Conservation (phyloP, 2,797 vertebrate species). For the Florisuga fusca region DNA sequence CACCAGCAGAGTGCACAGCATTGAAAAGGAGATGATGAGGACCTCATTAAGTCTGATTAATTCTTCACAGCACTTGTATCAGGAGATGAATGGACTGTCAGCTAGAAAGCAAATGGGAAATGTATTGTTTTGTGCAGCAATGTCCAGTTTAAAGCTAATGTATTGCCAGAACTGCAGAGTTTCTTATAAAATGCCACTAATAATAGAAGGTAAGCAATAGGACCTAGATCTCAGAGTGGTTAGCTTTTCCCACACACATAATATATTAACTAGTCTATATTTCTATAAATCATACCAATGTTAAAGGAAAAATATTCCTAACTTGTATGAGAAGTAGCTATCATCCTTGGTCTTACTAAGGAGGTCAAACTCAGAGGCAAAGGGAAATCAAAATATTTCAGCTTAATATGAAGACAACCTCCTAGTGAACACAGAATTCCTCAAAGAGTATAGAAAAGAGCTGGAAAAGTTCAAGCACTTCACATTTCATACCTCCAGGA, state of each 20-base stretch:
- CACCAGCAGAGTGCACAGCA: not conserved
- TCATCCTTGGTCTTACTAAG: not conserved
- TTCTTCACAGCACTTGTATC: not conserved
- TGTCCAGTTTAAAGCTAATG: not conserved
- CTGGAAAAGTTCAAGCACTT: not conserved
- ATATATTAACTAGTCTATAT: not conserved
- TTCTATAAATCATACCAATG: not conserved
- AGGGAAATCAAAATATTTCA: not conserved
- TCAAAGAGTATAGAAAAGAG: not conserved
- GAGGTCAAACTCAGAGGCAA: not conserved
- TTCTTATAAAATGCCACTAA: not conserved
- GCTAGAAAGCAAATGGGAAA: constrained; percentile 14
- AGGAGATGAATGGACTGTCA: constrained; percentile 21
- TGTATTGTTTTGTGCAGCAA: not conserved
- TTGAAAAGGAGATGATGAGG: constrained; percentile 9
- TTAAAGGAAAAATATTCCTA: not conserved
- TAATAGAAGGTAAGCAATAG: not conserved
- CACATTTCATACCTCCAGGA: not conserved
- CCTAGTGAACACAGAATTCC: not conserved
- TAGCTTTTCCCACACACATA: not conserved
- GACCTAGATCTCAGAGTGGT: not conserved
- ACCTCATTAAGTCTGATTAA: constrained; percentile 22
- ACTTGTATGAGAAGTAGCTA: not conserved
- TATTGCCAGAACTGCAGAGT: not conserved
- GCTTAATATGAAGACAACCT: not conserved